A percentile compares a stretch with the other conserved stretches of the same genome.
Conservation (phyloP, 2,113 vertebrate species). For the Archocentrus centrarchus region DNA sequence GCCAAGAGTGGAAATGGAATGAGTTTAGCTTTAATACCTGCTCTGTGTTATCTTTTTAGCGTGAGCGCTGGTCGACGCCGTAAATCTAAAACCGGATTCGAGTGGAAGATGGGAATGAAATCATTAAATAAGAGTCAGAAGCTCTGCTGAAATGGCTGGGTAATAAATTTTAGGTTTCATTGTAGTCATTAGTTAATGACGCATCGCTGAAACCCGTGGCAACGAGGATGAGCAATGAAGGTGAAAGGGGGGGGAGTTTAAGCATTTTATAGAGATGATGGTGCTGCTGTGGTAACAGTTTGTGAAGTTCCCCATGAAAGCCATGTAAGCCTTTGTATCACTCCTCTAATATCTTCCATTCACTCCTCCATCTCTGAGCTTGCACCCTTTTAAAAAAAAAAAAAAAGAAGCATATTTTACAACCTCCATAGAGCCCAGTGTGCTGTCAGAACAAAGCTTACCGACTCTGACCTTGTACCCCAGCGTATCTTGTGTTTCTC, state of each 20-base stretch:
- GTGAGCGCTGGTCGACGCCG: no score
- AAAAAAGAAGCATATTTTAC: slow-evolving; percentile 43
- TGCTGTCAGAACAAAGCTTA: slow-evolving; percentile 45
- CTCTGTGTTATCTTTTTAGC: background rate
- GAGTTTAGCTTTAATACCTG: slow-evolving; percentile 27
- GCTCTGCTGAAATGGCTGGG: background rate
- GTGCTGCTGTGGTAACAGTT: background rate
- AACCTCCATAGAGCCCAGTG: slow-evolving; percentile 15
- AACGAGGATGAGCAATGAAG: slow-evolving; percentile 46
- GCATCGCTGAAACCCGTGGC: slow-evolving; percentile 6
- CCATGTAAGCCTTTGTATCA: slow-evolving; percentile 51
- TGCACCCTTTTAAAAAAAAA: background rate
- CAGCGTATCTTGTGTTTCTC: slow-evolving; percentile 28
- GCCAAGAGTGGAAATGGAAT: slow-evolving; percentile 36
- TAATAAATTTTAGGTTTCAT: slow-evolving; percentile 13
- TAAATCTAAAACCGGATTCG: background rate
- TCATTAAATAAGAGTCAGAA: background rate
- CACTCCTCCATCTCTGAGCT: slow-evolving; percentile 41
- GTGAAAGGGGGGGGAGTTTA: background rate
- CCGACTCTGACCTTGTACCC: slow-evolving; percentile 49
- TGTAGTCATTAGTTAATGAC: slow-evolving; percentile 38
- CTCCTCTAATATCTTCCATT: slow-evolving; percentile 44
- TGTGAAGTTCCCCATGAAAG: slow-evolving; percentile 62
- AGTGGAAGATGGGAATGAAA: background rate
- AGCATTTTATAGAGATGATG: slow-evolving; percentile 10